Conservation (phyloP, 2,888 invertebrate genomes). For the Cecidostiba fungosa region DNA sequence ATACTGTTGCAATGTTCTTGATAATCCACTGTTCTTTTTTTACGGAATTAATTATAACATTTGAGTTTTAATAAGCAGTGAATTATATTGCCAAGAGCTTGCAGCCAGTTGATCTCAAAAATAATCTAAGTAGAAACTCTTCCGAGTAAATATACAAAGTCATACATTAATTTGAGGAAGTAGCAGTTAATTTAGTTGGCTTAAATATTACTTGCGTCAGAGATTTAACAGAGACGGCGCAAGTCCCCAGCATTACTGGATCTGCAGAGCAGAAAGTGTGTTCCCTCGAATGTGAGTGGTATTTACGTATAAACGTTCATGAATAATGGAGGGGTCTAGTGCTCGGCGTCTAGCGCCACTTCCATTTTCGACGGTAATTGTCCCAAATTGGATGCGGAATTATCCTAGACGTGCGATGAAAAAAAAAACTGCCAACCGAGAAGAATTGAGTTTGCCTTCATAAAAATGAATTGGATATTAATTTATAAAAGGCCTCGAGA, state of each 20-base stretch:
- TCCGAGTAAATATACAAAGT: not conserved
- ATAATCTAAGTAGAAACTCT: not conserved
- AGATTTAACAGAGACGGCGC: slow-evolving; percentile 20
- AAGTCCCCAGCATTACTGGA: not conserved
- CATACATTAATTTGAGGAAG: slow-evolving; percentile 11
- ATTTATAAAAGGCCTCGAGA: not conserved
- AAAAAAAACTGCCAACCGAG: not conserved
- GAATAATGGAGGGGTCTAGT: slow-evolving; percentile 29
- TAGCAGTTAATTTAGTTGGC: not conserved
- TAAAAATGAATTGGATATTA: slow-evolving; percentile 1
- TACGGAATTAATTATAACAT: too few relatives aligned
- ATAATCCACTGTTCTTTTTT: too few relatives aligned
- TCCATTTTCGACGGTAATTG: slow-evolving; percentile 36
- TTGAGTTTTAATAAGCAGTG: too few relatives aligned
- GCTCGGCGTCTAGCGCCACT: slow-evolving; percentile 17
- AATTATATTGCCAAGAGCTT: too few relatives aligned
- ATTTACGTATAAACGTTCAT: slow-evolving; percentile 41
- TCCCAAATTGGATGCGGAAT: slow-evolving; percentile 26
- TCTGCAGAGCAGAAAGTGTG: slow-evolving; percentile 16
- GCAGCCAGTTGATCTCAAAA: not conserved
- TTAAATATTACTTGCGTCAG: slow-evolving; percentile 8
- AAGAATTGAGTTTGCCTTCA: not conserved
- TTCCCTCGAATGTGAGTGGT: slow-evolving; percentile 31
- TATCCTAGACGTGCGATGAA: not conserved
- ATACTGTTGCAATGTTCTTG: too few relatives aligned